These are phyloP conservation scores for Lasioglossum calceatum DNA, from an alignment of 2,888 invertebrate species.

Conservation along the genomic window DNA sequence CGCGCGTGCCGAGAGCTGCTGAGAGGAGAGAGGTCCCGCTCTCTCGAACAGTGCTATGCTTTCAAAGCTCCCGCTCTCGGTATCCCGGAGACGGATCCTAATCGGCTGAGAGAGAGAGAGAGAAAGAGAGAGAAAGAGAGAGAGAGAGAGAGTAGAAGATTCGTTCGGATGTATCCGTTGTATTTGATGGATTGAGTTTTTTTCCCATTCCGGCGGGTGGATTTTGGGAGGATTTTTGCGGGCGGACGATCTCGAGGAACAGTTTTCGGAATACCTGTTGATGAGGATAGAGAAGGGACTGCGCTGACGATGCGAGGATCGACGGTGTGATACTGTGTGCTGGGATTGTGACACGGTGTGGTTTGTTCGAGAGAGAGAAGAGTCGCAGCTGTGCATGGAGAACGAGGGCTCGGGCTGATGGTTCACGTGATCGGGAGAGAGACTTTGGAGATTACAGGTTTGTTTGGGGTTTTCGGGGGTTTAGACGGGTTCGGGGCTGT, in stretches of 20 bases:
- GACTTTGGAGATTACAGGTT: not conserved
- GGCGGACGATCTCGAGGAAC: not conserved
- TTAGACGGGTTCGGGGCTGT: not conserved
- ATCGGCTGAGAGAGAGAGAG: constrained; percentile 55
- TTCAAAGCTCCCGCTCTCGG: constrained; percentile 60
- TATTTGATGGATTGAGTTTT: not conserved
- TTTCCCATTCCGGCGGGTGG: not conserved
- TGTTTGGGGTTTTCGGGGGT: not conserved
- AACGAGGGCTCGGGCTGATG: not conserved
- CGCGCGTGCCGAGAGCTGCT: constrained; percentile 73
- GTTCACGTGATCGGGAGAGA: not conserved
- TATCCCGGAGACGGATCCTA: constrained; percentile 40
- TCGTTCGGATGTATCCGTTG: constrained; percentile 1
- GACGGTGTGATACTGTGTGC: constrained; percentile 13
- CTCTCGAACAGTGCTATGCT: constrained; percentile 70
- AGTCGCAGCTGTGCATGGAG: not conserved
- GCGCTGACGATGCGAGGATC: not conserved
- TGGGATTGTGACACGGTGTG: constrained; percentile 1
- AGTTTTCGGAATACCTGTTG: constrained; percentile 7
- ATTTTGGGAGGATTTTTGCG: not conserved
- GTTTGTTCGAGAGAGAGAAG: constrained; percentile 27
- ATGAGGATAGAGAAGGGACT: not conserved
- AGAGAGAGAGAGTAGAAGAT: constrained; percentile 38
- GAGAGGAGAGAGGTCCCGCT: constrained; percentile 56
- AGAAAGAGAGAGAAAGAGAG: no score